Conservation (phyloP, 2,888 invertebrate genomes). For the Agonopterix heracliana region DNA sequence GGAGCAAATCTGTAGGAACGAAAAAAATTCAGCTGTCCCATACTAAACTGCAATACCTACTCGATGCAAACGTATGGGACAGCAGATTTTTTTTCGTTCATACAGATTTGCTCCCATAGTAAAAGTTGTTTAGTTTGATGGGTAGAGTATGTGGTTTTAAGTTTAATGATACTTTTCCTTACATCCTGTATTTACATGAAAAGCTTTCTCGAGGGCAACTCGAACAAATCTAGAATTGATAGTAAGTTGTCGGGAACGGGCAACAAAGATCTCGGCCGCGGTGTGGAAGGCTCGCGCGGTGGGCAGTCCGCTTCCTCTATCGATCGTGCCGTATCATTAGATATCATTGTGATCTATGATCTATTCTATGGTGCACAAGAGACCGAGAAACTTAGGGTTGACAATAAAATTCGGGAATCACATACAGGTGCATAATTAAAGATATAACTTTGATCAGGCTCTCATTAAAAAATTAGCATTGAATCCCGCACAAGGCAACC, state of each 20-base stretch:
- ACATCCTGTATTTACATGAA: too few relatives aligned
- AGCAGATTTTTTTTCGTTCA: too few relatives aligned
- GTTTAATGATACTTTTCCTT: too few relatives aligned
- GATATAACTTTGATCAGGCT: not conserved
- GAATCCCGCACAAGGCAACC: too few relatives aligned
- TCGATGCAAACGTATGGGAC: too few relatives aligned
- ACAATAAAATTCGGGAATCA: not conserved
- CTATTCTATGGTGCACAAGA: constrained; percentile 52
- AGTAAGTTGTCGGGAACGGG: not conserved
- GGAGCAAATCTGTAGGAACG: too few relatives aligned
- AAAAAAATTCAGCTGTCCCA: too few relatives aligned
- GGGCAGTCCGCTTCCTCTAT: constrained; percentile 52
- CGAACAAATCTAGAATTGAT: not conserved
- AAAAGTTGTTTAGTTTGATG: too few relatives aligned
- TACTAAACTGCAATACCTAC: too few relatives aligned
- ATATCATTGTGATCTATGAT: constrained; percentile 72
- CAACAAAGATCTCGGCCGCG: not conserved
- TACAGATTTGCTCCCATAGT: too few relatives aligned
- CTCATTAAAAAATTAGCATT: too few relatives aligned
- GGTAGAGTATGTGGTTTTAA: too few relatives aligned
- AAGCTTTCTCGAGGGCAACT: not conserved
- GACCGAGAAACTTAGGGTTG: constrained; percentile 30
- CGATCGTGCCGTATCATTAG: constrained; percentile 70
- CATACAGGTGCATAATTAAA: not conserved
- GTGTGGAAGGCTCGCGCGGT: constrained; percentile 51